Evolutionary conservation across 2,888 invertebrate genomes (phyloP), one percentile per base, ranked within the genome.

Genomic region (Oscheius sp.): DNA sequence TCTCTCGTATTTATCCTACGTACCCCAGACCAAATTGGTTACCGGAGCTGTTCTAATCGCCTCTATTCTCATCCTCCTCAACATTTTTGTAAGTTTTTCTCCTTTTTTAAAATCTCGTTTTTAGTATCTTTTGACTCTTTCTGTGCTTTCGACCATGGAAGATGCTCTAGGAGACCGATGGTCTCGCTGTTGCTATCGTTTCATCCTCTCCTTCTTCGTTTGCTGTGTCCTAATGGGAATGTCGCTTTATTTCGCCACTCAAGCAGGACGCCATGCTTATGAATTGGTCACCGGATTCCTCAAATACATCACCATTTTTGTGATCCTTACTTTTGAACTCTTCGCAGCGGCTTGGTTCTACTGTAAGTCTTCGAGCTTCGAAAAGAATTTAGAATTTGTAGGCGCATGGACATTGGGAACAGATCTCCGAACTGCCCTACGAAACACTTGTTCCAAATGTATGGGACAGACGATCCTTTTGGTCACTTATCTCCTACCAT

Each of bases 311-410:
- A 83, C 86, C 2, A 75, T 85, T 42, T 84, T 80, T 78, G 73
- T 79, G 33, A 83, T 86, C 34, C 73, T 87, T 15, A 75, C 82
- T 10, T 79, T 76, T 46, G 86, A 86, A 55, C 57, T 87, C 12
- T 71, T 86, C 27, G 84, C 84, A 39, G 78, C 84, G 31, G 76
- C 82, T 8, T 86, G 85, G 85, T 82, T 86, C 67, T 86, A 86
- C 70, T 87, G 86, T 84, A 46, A 81, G 83, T 78, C 53, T 33
- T 33, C 3, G 17, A 20, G n/a, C 25, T 39, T 33, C 3, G 2
- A 4, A 31, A 4, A 29, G 5, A 53, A 42, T 5, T 42, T 25
- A 12, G 2, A 10, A 12, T 72, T 72, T 67, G n/a, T 65, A 84
- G 84, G 84, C 58, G 85, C 82, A 12, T 84, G 86, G 71, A 74